Conservation (phyloP, 2,113 vertebrate species). For the Vulpes vulpes region DNA sequence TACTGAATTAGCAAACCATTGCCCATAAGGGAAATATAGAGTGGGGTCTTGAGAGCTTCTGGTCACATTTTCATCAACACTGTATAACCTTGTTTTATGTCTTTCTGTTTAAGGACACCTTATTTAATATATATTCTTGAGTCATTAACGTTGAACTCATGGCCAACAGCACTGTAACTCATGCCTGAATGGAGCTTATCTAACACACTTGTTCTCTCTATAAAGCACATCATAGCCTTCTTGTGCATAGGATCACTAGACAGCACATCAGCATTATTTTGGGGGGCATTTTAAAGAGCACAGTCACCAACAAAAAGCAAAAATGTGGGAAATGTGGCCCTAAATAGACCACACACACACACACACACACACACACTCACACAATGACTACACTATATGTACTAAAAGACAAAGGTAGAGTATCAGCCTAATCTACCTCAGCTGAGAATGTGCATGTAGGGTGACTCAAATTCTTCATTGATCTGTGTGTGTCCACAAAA, state of each 20-base stretch:
- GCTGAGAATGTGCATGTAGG: background rate
- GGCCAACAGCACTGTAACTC: background rate
- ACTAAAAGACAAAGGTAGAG: background rate
- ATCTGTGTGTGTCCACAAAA: background rate
- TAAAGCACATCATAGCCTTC: background rate
- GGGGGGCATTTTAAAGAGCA: background rate
- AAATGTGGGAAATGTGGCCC: background rate
- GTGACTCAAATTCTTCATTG: background rate
- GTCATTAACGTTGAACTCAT: slow-evolving; percentile 5
- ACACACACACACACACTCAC: background rate
- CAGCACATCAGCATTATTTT: background rate
- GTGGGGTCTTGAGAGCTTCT: background rate
- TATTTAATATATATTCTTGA: background rate
- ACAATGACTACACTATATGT: background rate
- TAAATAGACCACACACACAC: background rate
- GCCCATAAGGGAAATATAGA: background rate
- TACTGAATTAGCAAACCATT: background rate
- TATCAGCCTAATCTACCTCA: background rate
- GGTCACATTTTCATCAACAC: background rate
- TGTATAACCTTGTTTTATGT: background rate
- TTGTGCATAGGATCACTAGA: background rate
- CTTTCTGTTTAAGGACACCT: slow-evolving; percentile 10
- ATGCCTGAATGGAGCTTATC: background rate
- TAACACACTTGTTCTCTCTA: background rate
- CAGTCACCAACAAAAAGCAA: background rate